A percentile compares a stretch with the other conserved stretches of the same genome.
Evolutionary conservation across 2,113 vertebrate genomes (phyloP).

Genomic region (Chamaea fasciata): DNA sequence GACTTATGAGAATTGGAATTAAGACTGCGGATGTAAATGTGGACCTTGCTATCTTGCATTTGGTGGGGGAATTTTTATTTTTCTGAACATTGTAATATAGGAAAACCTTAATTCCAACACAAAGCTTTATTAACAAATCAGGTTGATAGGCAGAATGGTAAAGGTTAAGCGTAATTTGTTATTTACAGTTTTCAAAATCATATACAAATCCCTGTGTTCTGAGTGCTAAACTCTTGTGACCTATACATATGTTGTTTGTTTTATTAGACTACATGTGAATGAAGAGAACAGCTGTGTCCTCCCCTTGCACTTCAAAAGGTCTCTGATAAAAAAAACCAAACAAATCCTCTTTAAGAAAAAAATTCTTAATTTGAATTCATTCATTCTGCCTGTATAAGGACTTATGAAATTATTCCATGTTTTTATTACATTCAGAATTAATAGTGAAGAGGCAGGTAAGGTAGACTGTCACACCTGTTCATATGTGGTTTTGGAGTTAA

Average conservation of each 20-base stretch:
- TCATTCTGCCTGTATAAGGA: neutral
- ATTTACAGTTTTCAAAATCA: slow-evolving; percentile 19
- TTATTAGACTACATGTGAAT: slow-evolving; percentile 8
- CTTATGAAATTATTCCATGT: neutral
- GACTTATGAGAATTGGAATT: slow-evolving; percentile 7
- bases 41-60: neutral
- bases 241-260: slow-evolving; percentile 48
- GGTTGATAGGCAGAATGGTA: neutral
- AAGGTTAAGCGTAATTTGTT: neutral
- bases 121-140: neutral
- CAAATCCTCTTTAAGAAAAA: neutral
- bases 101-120: neutral
- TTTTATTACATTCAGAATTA: neutral
- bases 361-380: neutral
- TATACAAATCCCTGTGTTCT: neutral
- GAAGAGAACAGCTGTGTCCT: slow-evolving; percentile 48
- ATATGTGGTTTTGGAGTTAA: neutral
- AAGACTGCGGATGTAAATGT: neutral
- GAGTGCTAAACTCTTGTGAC: neutral
- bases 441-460: neutral
- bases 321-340: neutral
- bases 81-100: neutral
- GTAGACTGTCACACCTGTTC: neutral
- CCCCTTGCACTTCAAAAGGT: neutral
- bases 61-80: neutral